Percentiles rank a stretch among this genome's conserved stretches.
phyloP scores from a whole-genome alignment of 1,140 invertebrate species.

The Branchinecta lynchi region DNA sequence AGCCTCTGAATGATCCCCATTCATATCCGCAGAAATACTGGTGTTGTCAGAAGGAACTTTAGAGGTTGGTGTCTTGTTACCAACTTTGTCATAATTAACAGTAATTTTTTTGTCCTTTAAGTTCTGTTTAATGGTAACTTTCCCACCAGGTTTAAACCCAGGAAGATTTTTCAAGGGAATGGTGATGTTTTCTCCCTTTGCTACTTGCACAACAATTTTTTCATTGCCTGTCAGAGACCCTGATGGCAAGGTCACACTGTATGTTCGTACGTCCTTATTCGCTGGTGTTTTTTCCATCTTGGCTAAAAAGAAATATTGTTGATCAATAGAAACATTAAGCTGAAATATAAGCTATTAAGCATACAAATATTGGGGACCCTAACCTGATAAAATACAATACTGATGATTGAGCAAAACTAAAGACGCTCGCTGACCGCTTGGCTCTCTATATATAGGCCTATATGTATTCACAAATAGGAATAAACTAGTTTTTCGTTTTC shows the following conservation, averaged over 20 bases:
- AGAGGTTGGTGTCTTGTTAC: not conserved
- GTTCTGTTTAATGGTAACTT: not conserved
- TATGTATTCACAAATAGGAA: too few relatives aligned
- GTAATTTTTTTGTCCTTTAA: not conserved
- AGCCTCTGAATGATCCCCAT: not conserved
- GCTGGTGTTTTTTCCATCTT: too few relatives aligned
- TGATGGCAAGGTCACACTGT: not conserved
- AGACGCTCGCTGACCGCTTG: too few relatives aligned
- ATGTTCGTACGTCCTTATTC: not conserved
- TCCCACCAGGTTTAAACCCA: slow-evolving; percentile 1
- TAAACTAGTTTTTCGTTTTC: too few relatives aligned
- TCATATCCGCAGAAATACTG: not conserved
- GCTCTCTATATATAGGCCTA: too few relatives aligned
- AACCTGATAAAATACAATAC: too few relatives aligned
- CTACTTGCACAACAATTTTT: not conserved
- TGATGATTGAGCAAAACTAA: too few relatives aligned
- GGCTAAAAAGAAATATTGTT: too few relatives aligned
- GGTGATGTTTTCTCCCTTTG: not conserved
- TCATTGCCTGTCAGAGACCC: not conserved
- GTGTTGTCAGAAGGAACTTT: not conserved
- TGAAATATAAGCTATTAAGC: too few relatives aligned
- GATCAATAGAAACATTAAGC: too few relatives aligned
- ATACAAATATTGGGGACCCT: too few relatives aligned
- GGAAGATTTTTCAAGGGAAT: not conserved
- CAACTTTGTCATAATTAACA: slow-evolving; percentile 1